Conservation (phyloP, 2,888 invertebrate species). For the Adineta ricciae region DNA sequence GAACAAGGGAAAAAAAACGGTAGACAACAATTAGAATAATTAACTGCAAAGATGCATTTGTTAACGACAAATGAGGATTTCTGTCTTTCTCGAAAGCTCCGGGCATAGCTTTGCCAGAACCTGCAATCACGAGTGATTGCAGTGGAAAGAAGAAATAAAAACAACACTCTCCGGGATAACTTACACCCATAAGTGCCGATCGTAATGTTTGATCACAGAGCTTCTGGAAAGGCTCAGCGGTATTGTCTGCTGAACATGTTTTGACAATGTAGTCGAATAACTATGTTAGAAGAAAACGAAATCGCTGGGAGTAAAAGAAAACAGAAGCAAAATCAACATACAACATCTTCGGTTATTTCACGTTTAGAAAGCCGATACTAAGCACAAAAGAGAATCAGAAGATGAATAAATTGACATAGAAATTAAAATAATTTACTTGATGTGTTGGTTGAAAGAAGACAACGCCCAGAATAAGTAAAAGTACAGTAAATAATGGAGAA, state of each 20-base stretch:
- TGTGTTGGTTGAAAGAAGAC: neutral
- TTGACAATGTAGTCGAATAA: neutral
- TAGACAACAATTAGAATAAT: neutral
- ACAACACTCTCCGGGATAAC: neutral
- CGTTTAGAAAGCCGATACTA: neutral
- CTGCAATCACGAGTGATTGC: neutral
- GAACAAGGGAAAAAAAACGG: too few relatives aligned
- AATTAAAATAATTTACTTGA: neutral
- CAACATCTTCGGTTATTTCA: constrained; percentile 4
- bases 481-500: neutral
- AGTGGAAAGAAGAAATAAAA: neutral
- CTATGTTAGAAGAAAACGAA: neutral
- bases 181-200: constrained; percentile 18
- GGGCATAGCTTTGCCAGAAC: neutral
- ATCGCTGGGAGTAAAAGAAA: neutral
- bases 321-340: neutral
- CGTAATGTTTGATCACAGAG: constrained; percentile 16
- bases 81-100: neutral
- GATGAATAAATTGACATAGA: neutral
- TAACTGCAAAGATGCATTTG: neutral
- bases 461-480: neutral
- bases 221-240: neutral
- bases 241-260: neutral
- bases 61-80: neutral
- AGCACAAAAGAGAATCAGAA: neutral